These are phyloP conservation scores for Bradynema listronoti DNA, from an alignment of 1,140 invertebrate genomes.

Conservation along the genomic window DNA sequence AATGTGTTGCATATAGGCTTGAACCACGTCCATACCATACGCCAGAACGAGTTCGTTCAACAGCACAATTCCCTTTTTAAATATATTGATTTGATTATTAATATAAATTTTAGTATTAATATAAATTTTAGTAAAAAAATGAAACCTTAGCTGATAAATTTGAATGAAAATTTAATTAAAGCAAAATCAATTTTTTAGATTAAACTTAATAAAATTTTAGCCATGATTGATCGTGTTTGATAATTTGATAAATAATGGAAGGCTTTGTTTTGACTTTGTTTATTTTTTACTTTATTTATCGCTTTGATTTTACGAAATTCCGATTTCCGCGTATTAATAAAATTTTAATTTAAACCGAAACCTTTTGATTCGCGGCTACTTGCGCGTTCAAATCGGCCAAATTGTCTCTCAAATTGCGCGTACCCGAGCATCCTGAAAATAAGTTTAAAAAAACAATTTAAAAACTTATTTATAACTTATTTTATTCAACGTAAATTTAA, in stretches of 20 bases:
- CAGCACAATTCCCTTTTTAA: constrained; percentile 73
- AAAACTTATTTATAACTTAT: constrained; percentile 12
- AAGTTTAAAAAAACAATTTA: neutral
- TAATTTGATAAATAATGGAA: too few species aligned
- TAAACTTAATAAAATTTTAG: too few species aligned
- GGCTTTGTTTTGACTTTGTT: constrained; percentile 12
- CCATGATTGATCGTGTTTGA: too few species aligned
- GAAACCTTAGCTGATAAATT: too few species aligned
- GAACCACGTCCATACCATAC: constrained; percentile 83
- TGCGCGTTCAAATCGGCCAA: constrained; percentile 91
- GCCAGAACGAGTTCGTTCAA: constrained; percentile 80
- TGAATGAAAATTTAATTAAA: too few species aligned
- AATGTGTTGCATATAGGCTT: constrained; percentile 93
- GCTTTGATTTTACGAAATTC: too few species aligned
- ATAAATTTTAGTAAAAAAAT: too few species aligned
- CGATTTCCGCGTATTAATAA: too few species aligned
- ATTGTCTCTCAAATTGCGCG: constrained; percentile 79
- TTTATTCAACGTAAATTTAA: too few species aligned
- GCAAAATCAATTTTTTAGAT: too few species aligned
- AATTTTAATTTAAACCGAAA: constrained; percentile 25
- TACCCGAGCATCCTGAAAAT: constrained; percentile 60
- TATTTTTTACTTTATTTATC: too few species aligned
- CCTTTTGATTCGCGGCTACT: constrained; percentile 82
- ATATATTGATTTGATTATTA: constrained; percentile 15
- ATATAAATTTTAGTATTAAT: too few species aligned